Percentiles rank a stretch among this genome's conserved stretches.
Conservation (phyloP, 2,888 invertebrate species). For the Ophion obscuratus region DNA sequence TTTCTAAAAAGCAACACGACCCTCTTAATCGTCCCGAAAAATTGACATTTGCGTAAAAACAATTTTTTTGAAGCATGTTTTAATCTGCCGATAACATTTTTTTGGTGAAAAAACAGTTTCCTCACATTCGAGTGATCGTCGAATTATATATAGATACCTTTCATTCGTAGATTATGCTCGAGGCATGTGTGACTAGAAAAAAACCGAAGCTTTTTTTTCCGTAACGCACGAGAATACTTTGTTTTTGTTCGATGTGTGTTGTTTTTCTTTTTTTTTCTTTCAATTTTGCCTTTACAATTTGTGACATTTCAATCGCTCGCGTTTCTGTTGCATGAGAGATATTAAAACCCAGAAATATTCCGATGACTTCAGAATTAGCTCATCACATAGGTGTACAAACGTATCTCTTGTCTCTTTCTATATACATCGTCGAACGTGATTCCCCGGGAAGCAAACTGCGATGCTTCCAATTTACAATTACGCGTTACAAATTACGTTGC, state of each 20-base stretch:
- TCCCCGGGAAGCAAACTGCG: background rate
- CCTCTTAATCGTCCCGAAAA: background rate
- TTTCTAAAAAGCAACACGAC: too few relatives aligned
- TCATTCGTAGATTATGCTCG: background rate
- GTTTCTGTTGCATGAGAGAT: slow-evolving; percentile 26
- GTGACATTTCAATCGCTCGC: background rate
- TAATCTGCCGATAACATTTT: background rate
- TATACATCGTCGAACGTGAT: background rate
- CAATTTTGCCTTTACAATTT: slow-evolving; percentile 25
- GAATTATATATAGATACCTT: background rate
- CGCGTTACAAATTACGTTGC: too few relatives aligned
- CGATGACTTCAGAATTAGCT: slow-evolving; percentile 77
- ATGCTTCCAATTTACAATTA: background rate
- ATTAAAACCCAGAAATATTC: slow-evolving; percentile 21
- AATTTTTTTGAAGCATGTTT: background rate
- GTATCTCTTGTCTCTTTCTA: background rate
- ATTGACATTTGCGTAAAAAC: background rate
- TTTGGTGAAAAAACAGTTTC: background rate
- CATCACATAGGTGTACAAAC: slow-evolving; percentile 27
- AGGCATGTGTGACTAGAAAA: slow-evolving; percentile 22
- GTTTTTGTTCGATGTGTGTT: slow-evolving; percentile 25
- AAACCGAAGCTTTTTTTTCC: background rate
- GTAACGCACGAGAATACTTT: slow-evolving; percentile 39
- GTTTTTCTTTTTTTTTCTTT: slow-evolving; percentile 35
- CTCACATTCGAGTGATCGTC: background rate